Evolutionary conservation across 2,888 invertebrate species (phyloP), one percentile per base, ranked within the genome.

Genomic region (Xylota sylvarum): DNA sequence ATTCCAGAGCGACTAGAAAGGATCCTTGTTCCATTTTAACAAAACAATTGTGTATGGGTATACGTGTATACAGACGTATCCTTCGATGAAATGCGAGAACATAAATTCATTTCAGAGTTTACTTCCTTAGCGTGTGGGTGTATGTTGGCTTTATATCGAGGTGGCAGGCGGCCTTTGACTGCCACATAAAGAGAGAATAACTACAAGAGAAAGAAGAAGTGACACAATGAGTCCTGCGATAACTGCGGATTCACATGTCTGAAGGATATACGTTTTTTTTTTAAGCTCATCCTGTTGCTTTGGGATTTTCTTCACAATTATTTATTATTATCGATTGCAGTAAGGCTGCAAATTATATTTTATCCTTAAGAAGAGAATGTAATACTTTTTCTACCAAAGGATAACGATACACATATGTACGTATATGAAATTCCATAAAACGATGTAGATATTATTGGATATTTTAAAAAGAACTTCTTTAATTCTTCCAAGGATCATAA

Each of bases 181-280:
- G 23, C 56, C 56, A 17, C 56, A 35, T 35, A 56, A 30, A 30
- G 30, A 46, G 12, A 35, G 48, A 46, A 64, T 64, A 64, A 62
- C 14, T 19, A 32, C 6, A 27, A 14, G 30, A 2, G 6, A 32
- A 5, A 10, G 12, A 19, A 56, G 40, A 23, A 60, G n/a, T 56
- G 14, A 23, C 30, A 46, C 46, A 65, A 35, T 7, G 32, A 17
- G 17, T n/a, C 10, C 50, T 48, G 50, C 23, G 50, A 65, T 65
- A 65, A 65, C 50, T 50, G 50, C 19, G 40, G 46, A 12, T 60
- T 60, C 40, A 40, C 60, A 60, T 46, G 64, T 17, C 46, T 64
- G 10, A 9, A 30, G 30, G 46, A 19, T 32, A 48, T 35, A 9
- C 3, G n/a, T n/a, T 35, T 35, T 56, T 35, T 60, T 23, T 17